A percentile compares a stretch with the other conserved stretches of the same genome.
phyloP scores from a whole-genome alignment of 2,113 vertebrate species.

The Pholis gunnellus region DNA sequence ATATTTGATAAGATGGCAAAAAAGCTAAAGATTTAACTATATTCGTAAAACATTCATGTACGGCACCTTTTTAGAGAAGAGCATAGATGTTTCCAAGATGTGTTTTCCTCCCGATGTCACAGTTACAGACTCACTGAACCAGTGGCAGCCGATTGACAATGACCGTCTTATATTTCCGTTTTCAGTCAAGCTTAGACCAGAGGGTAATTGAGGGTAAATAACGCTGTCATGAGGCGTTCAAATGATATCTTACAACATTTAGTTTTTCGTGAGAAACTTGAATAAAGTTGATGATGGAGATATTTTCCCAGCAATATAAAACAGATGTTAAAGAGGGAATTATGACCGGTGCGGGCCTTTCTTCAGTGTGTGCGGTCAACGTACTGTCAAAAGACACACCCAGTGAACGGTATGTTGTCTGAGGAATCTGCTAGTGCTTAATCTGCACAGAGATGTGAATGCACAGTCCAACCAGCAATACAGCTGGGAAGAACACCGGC shows the following conservation, averaged over 20 bases:
- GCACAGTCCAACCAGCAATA: slow-evolving; percentile 21
- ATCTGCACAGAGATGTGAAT: slow-evolving; percentile 32
- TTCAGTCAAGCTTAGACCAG: too few relatives aligned
- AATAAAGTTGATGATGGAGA: neutral
- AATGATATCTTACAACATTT: neutral
- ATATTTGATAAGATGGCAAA: neutral
- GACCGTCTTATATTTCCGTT: too few relatives aligned
- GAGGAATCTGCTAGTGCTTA: slow-evolving; percentile 59
- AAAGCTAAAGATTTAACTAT: too few relatives aligned
- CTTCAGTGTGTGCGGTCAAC: neutral
- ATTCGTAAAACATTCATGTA: too few relatives aligned
- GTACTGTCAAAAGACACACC: slow-evolving; percentile 52
- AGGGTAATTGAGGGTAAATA: neutral
- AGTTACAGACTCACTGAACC: too few relatives aligned
- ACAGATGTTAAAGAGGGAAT: neutral
- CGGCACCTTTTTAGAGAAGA: too few relatives aligned
- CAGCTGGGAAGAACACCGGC: neutral
- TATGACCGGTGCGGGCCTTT: neutral
- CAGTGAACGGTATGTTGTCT: slow-evolving; percentile 62
- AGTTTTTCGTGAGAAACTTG: neutral
- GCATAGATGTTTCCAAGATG: too few relatives aligned
- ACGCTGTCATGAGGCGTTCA: neutral
- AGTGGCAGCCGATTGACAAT: too few relatives aligned
- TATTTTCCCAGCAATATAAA: neutral
- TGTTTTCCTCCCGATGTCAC: too few relatives aligned